Conservation (phyloP, 2,113 vertebrate genomes). For the Lamprologus speciosus region DNA sequence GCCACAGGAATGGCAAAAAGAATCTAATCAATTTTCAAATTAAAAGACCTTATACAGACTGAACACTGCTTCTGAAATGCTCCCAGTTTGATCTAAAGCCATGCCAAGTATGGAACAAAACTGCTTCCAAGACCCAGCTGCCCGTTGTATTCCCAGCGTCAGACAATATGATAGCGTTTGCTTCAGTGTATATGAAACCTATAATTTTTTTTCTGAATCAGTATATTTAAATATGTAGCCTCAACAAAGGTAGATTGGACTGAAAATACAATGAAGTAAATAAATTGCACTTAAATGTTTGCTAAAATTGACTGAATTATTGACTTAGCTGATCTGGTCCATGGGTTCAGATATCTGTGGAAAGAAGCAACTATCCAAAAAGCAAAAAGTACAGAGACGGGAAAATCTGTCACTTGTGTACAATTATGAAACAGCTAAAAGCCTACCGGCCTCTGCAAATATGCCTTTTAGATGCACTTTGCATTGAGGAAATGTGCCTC, state of each 20-base stretch:
- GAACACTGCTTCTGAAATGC: background rate
- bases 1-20: background rate
- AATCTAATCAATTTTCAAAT: background rate
- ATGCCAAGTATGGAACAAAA: background rate
- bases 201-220: background rate
- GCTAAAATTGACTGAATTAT: background rate
- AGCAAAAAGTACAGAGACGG: accelerated
- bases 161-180: background rate
- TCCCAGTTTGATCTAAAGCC: background rate
- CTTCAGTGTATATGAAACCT: background rate
- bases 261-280: background rate
- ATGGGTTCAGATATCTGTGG: background rate
- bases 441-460: background rate
- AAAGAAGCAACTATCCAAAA: background rate
- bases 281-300: background rate
- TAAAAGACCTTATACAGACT: background rate
- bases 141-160: accelerated
- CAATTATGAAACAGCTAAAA: background rate
- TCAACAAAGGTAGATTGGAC: background rate
- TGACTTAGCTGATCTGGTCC: background rate
- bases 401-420: background rate
- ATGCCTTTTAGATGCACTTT: background rate
- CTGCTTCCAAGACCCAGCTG: background rate
- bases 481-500: background rate
- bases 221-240: background rate